These are phyloP conservation scores for Eueremaeus valkanovi DNA, from an alignment of 2,888 invertebrate genomes.

Conservation along the genomic window DNA sequence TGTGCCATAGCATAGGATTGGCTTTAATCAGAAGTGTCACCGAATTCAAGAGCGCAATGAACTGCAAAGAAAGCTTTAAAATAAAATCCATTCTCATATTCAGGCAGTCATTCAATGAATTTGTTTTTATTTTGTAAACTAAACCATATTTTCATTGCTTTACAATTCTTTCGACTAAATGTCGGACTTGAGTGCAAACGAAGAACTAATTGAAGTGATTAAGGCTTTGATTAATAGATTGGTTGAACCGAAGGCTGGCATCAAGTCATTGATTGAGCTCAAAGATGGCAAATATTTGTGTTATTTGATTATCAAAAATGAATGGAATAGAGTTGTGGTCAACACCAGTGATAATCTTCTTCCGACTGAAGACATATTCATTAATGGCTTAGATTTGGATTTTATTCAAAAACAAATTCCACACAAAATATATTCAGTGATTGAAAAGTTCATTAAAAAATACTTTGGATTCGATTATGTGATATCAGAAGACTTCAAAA, in stretches of 20 bases:
- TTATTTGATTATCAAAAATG: slow-evolving; percentile 7
- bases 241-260: background rate
- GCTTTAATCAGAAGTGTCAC: too few relatives aligned
- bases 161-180: too few relatives aligned
- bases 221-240: background rate
- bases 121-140: too few relatives aligned
- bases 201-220: background rate
- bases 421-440: slow-evolving; percentile 26
- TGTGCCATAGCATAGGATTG: too few relatives aligned
- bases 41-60: too few relatives aligned
- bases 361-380: background rate
- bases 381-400: background rate
- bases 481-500: background rate
- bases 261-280: background rate
- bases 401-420: background rate
- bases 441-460: slow-evolving; percentile 12
- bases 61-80: too few relatives aligned
- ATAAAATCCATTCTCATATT: too few relatives aligned
- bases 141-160: too few relatives aligned
- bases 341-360: background rate
- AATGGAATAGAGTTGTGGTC: slow-evolving; percentile 2
- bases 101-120: too few relatives aligned
- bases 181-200: too few relatives aligned
- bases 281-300: slow-evolving; percentile 26
- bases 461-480: slow-evolving; percentile 15